Evolutionary conservation across 2,888 invertebrate species (phyloP).

Genomic region (Sphaerophoria taeniata): DNA sequence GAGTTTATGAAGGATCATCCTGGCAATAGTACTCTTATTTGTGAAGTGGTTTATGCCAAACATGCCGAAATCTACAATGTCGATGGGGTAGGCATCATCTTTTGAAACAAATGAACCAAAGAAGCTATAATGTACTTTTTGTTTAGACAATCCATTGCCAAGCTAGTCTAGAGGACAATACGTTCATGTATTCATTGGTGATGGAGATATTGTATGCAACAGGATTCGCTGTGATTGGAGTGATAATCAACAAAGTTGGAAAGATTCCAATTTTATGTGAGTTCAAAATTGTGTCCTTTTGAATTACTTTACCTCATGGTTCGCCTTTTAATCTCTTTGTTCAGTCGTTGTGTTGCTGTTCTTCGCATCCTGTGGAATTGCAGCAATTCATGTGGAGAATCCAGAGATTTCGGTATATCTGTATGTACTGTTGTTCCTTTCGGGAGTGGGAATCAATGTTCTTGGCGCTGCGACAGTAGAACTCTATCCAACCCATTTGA

Average conservation of each 20-base stretch:
- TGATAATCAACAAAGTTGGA: constrained; percentile 79
- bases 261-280: constrained; percentile 78
- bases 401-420: constrained; percentile 78
- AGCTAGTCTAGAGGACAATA: constrained; percentile 77
- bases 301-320: neutral
- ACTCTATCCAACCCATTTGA: constrained; percentile 80
- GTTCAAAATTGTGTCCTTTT: constrained; percentile 40
- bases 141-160: constrained; percentile 74
- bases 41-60: constrained; percentile 77
- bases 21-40: constrained; percentile 76
- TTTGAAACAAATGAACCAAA: neutral
- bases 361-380: constrained; percentile 77
- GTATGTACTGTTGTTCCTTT: constrained; percentile 77
- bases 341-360: constrained; percentile 76
- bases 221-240: constrained; percentile 78
- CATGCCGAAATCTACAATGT: constrained; percentile 70
- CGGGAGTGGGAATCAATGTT: constrained; percentile 78
- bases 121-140: neutral
- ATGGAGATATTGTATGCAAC: constrained; percentile 78
- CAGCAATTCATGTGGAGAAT: constrained; percentile 75
- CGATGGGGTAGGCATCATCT: constrained; percentile 68
- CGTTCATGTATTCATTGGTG: constrained; percentile 77
- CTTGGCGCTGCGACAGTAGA: constrained; percentile 80
- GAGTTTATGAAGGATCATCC: constrained; percentile 77
- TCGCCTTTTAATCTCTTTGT: constrained; percentile 27